phyloP scores from a whole-genome alignment of 2,797 vertebrate genomes.

The Selene dorsalis region DNA sequence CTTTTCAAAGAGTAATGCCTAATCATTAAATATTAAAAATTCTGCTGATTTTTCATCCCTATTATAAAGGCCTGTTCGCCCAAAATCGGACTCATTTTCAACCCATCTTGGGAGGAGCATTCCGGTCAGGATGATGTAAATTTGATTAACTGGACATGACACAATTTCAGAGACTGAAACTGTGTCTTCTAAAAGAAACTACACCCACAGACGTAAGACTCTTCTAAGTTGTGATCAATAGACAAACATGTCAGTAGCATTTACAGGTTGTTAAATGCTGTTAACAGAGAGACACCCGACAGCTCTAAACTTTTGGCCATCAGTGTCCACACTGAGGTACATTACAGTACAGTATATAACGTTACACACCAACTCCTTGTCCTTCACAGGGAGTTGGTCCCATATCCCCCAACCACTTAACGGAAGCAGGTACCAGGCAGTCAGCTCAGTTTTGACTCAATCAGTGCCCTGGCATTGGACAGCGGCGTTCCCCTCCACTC shows the following conservation, averaged over 20 bases:
- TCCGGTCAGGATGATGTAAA: not conserved
- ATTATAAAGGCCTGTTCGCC: not conserved
- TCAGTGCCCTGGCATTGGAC: slow-evolving; percentile 3
- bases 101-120: not conserved
- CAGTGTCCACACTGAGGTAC: not conserved
- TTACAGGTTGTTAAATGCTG: not conserved
- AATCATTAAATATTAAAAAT: slow-evolving; percentile 2
- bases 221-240: not conserved
- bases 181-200: not conserved
- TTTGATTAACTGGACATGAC: not conserved
- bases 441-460: slow-evolving; percentile 3
- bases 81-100: not conserved
- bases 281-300: slow-evolving; percentile 1
- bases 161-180: not conserved
- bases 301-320: not conserved
- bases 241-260: not conserved
- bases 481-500: slow-evolving; percentile 12
- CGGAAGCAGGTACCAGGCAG: slow-evolving; percentile 25
- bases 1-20: not conserved
- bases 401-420: slow-evolving; percentile 35
- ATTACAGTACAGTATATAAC: not conserved
- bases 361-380: slow-evolving; percentile 15
- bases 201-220: not conserved
- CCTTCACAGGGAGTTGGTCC: slow-evolving; percentile 10
- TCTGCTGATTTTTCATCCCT: not conserved